Evolutionary conservation across 2,797 vertebrate genomes (phyloP).

Genomic region (Microtus obscurus): DNA sequence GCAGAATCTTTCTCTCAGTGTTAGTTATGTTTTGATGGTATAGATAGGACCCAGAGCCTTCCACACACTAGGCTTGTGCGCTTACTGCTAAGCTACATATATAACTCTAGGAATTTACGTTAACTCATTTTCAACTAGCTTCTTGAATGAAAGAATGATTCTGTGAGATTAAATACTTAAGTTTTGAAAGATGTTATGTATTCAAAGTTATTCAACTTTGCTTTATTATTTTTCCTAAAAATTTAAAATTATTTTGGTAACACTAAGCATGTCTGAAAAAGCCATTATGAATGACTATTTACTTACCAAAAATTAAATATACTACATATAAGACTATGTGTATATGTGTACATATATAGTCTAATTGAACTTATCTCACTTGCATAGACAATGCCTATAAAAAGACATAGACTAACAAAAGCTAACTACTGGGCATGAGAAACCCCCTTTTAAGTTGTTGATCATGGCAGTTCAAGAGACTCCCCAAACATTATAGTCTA

Average conservation of each 20-base stretch:
- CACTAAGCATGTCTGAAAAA: neutral
- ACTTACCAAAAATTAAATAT: neutral
- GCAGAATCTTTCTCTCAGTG: neutral
- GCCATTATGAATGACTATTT: neutral
- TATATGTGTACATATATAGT: neutral
- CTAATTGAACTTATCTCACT: neutral
- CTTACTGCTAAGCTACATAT: neutral
- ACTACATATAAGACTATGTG: neutral
- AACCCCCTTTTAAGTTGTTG: too few relatives aligned
- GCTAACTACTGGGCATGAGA: neutral
- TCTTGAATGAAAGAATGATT: neutral
- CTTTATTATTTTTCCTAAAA: neutral
- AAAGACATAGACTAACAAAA: neutral
- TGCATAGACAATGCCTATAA: neutral
- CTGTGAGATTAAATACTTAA: neutral
- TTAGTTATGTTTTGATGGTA: neutral
- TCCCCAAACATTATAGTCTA: neutral
- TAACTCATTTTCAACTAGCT: neutral
- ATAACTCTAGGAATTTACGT: neutral
- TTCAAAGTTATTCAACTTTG: constrained; percentile 9
- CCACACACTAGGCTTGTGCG: neutral
- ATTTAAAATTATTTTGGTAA: constrained; percentile 47
- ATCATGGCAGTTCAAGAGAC: neutral
- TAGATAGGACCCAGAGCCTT: neutral
- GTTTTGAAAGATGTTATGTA: neutral